Percentiles rank a stretch among this genome's conserved stretches.
These are phyloP conservation scores for Cepaea nemoralis DNA, from an alignment of 1,140 invertebrate genomes.

Conservation along the genomic window DNA sequence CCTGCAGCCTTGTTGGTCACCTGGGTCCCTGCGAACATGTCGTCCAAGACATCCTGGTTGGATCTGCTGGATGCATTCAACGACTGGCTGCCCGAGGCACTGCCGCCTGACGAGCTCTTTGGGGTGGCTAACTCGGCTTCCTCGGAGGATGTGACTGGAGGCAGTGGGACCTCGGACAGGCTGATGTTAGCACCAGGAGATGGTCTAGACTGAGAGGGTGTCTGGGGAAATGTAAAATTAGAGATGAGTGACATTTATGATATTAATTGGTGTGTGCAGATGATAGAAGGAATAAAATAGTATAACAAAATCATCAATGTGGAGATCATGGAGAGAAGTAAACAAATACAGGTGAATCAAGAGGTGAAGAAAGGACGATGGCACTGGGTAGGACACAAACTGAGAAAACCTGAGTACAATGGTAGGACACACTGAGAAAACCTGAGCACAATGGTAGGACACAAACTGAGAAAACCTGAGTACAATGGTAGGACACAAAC, in stretches of 20 bases:
- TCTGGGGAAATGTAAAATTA: not conserved
- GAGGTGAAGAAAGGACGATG: too few relatives aligned
- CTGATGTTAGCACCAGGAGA: constrained; percentile 48
- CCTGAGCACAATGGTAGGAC: too few relatives aligned
- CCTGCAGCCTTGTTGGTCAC: not conserved
- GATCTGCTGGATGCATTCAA: constrained; percentile 18
- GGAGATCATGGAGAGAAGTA: too few relatives aligned
- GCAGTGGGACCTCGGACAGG: constrained; percentile 57
- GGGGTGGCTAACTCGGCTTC: constrained; percentile 58
- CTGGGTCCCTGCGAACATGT: constrained; percentile 38
- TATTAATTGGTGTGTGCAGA: too few relatives aligned
- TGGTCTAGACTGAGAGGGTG: constrained; percentile 24
- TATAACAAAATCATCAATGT: too few relatives aligned
- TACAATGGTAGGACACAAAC: too few relatives aligned
- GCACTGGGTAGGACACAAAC: too few relatives aligned
- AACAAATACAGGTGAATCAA: too few relatives aligned
- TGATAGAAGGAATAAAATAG: too few relatives aligned
- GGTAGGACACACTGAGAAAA: too few relatives aligned
- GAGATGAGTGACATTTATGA: not conserved
- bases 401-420: too few relatives aligned
- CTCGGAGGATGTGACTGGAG: constrained; percentile 51
- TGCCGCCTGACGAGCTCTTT: constrained; percentile 25
- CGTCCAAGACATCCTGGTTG: constrained; percentile 39
- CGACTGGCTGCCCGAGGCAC: not conserved
- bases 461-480: too few relatives aligned